A percentile compares a stretch with the other conserved stretches of the same genome.
These are phyloP conservation scores for Mus pahari DNA, from an alignment of 2,113 vertebrate genomes.

Conservation along the genomic window DNA sequence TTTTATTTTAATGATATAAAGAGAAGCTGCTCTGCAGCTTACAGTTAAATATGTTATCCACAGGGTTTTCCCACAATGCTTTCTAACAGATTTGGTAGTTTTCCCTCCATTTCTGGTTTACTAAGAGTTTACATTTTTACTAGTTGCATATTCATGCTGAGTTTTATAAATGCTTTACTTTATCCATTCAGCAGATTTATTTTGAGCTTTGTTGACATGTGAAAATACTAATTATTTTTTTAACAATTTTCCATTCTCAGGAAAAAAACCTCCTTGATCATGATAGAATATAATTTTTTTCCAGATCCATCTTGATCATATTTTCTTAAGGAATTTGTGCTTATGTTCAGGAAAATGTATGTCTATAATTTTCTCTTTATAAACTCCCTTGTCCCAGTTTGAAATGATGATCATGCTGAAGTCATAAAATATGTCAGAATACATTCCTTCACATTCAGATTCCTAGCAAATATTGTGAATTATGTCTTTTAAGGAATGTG, in stretches of 20 bases:
- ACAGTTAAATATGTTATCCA: neutral
- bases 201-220: neutral
- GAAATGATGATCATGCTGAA: neutral
- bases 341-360: neutral
- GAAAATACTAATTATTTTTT: neutral
- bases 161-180: constrained; percentile 5
- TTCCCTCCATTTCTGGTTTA: neutral
- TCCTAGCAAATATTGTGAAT: neutral
- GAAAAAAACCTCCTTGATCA: neutral
- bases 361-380: neutral
- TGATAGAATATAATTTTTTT: neutral
- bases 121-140: neutral
- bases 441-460: neutral
- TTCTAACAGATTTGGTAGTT: neutral
- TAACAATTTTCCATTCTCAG: neutral
- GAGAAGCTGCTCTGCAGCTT: neutral
- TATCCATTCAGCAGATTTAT: neutral
- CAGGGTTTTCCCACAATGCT: neutral
- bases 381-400: neutral
- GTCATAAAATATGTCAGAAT: neutral
- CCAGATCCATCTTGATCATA: neutral
- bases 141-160: neutral
- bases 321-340: neutral
- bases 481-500: neutral
- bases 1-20: neutral